Evolutionary conservation across 2,888 invertebrate species (phyloP).

Genomic region (Chaetogeoica ovagalla): DNA sequence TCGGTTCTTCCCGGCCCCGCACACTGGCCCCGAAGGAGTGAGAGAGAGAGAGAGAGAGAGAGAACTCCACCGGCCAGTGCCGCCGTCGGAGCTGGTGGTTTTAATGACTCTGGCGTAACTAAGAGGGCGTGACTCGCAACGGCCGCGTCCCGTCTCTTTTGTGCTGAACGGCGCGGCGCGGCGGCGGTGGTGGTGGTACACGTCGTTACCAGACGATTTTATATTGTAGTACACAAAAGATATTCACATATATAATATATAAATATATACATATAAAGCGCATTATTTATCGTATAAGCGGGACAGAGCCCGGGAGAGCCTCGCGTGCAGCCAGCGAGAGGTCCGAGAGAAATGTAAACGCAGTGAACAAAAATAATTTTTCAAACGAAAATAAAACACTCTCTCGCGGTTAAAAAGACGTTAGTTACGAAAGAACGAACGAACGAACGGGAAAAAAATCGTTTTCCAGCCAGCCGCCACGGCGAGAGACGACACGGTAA

Average conservation of each 20-base stretch:
- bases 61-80: neutral
- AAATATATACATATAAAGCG: conserved; percentile 3
- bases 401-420: too few species aligned
- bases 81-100: conserved; percentile 8
- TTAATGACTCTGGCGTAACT: conserved; percentile 51
- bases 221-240: conserved; percentile 39
- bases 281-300: conserved; percentile 39
- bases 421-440: too few species aligned
- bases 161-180: neutral
- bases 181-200: neutral
- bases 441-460: too few species aligned
- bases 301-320: neutral
- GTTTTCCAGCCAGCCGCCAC: too few species aligned
- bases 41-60: too few species aligned
- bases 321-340: neutral
- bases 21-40: neutral
- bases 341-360: too few species aligned
- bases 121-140: conserved; percentile 48
- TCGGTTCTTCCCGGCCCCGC: too few species aligned
- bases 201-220: conserved; percentile 47
- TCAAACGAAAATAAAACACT: too few species aligned
- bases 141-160: conserved; percentile 34
- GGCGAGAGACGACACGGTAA: too few species aligned
- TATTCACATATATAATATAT: conserved; percentile 7
- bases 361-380: too few species aligned